These are phyloP conservation scores for Pseudorasbora parva DNA, from an alignment of 2,113 vertebrate species.

Conservation along the genomic window DNA sequence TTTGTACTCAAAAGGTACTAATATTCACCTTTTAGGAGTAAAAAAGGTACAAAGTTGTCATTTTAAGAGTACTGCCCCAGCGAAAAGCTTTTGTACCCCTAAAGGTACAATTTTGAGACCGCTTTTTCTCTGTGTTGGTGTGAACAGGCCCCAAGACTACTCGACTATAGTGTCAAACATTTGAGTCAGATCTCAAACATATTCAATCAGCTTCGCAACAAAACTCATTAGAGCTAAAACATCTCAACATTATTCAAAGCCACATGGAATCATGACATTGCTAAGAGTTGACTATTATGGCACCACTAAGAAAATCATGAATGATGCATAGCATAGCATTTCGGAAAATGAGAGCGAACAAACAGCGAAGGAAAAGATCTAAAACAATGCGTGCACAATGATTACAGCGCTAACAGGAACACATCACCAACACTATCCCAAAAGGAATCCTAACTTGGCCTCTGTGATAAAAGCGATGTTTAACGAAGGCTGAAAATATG, in stretches of 20 bases:
- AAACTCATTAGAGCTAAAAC: neutral
- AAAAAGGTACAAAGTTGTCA: no score
- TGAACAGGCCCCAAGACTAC: neutral
- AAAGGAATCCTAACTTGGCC: neutral
- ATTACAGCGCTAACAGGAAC: neutral
- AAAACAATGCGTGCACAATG: neutral
- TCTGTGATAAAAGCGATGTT: neutral
- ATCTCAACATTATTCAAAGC: neutral
- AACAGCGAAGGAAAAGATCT: neutral
- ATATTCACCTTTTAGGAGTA: no score
- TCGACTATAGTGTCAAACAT: neutral
- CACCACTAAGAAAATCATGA: neutral
- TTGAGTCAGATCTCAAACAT: neutral
- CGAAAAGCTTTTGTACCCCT: no score
- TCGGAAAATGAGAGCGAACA: neutral
- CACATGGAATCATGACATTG: neutral
- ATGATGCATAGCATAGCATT: neutral
- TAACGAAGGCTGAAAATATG: constrained; percentile 69
- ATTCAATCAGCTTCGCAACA: neutral
- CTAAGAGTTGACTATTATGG: neutral
- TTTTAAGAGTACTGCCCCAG: no score
- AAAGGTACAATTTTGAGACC: no score
- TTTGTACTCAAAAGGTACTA: no score
- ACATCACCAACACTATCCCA: neutral
- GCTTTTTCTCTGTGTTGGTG: no score